These are phyloP conservation scores for Ecdyonurus torrentis DNA, from an alignment of 2,888 invertebrate genomes.

Conservation along the genomic window DNA sequence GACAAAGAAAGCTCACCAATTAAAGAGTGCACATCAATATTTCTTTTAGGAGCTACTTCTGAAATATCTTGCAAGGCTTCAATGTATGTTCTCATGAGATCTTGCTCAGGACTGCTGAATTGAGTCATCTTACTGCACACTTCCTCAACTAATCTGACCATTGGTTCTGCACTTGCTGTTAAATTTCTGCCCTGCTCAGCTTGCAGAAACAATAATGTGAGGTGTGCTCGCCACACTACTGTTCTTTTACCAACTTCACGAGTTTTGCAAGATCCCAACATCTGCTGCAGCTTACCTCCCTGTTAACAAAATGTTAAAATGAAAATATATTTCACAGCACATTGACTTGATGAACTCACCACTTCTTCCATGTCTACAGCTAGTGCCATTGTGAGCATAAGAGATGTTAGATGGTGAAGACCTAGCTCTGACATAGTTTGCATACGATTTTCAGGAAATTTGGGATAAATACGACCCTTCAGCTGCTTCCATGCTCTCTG, in stretches of 20 bases:
- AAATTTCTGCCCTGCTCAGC: slow-evolving; percentile 3
- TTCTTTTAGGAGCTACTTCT: slow-evolving; percentile 14
- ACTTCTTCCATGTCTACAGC: slow-evolving; percentile 27
- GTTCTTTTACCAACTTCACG: background rate
- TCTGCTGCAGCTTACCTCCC: background rate
- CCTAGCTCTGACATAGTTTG: slow-evolving; percentile 34
- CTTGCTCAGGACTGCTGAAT: background rate
- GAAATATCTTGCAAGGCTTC: slow-evolving; percentile 17
- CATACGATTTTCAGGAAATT: slow-evolving; percentile 38
- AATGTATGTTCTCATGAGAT: slow-evolving; percentile 11
- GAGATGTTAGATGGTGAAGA: slow-evolving; percentile 34
- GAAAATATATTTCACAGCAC: background rate
- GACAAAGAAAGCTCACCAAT: slow-evolving; percentile 18
- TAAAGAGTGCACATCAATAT: slow-evolving; percentile 16
- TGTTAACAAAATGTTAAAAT: background rate
- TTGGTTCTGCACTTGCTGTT: background rate
- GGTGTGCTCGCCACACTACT: slow-evolving; percentile 7
- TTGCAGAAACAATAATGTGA: slow-evolving; percentile 3
- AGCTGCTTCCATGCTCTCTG: slow-evolving; percentile 28
- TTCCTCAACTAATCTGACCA: background rate
- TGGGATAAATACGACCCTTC: slow-evolving; percentile 38
- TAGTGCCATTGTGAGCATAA: slow-evolving; percentile 29
- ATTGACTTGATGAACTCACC: slow-evolving; percentile 19
- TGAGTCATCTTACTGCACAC: background rate
- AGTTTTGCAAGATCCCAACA: background rate